Evolutionary conservation across 2,797 vertebrate species (phyloP), one percentile per base, ranked within the genome.

Genomic region (Ciconia nigra): DNA sequence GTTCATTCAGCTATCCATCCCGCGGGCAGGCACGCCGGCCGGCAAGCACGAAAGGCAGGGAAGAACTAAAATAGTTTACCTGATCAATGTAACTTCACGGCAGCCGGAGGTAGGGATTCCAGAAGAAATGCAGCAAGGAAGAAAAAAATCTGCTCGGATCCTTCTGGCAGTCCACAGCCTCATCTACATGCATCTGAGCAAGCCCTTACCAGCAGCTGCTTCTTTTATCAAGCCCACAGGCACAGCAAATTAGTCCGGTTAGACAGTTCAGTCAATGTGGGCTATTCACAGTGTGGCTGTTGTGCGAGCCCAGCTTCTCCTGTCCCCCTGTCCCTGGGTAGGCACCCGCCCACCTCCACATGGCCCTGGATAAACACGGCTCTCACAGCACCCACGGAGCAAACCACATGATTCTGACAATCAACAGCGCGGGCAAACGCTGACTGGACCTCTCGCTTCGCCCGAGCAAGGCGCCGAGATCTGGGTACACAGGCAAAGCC

Each of bases 171-270:
- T 97, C 96, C 95, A 78, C 87, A 61, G 97, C 96, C 98, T 98
- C 98, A 98, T 98, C 98, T 98, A 98, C 97, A 98, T 98, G 98
- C 98, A 96, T 98, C 97, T 96, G 97, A 98, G 98, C 95, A 63
- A 98, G 97, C 97, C 96, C 97, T 97, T 93, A 95, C 98, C 97
- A 97, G 98, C 99, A 99, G 99, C 99, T 99, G 99, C 98, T 98
- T 98, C 98, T 98, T 98, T 98, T 97, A 98, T 98, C 98, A 98
- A 99, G 98, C 98, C 98, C 98, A 98, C 98, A 98, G 98, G 98
- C 98, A 98, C 97, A 98, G 98, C 97, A 97, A 98, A 97, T 98
- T 96, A 98, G 98, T 98, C 98, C 98, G 98, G 98, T 96, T 97
- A 98, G 97, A 97, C 98, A 97, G 98, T 98, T 98, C 98, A 97